A percentile compares a stretch with the other conserved stretches of the same genome.
Conservation (phyloP, 2,113 vertebrate species). For the Plestiodon gilberti region DNA sequence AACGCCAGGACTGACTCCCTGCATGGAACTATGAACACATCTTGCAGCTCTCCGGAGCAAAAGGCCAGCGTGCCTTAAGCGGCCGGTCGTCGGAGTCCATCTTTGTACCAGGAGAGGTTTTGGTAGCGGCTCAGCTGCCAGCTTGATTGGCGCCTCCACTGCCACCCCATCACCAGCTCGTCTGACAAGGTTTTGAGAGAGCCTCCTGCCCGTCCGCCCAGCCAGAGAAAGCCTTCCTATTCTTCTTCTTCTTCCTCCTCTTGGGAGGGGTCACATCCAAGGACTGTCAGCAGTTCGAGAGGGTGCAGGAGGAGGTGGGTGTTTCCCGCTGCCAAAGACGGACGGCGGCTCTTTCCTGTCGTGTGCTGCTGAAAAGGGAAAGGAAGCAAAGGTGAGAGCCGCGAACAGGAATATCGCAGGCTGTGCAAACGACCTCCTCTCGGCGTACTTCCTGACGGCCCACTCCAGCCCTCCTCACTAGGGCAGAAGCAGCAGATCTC, state of each 20-base stretch:
- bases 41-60: neutral
- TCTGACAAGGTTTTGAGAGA: slow-evolving; percentile 88
- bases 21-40: neutral
- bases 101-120: slow-evolving; percentile 17
- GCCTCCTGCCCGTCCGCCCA: slow-evolving; percentile 85
- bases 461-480: no score
- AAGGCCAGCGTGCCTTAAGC: neutral
- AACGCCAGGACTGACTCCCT: neutral
- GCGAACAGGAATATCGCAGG: no score
- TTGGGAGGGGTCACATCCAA: slow-evolving; percentile 44
- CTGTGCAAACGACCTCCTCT: no score
- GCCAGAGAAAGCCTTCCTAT: slow-evolving; percentile 83
- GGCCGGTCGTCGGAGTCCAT: neutral
- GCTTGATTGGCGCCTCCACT: neutral
- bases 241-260: slow-evolving; percentile 89
- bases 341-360: slow-evolving; percentile 39
- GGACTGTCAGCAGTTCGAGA: neutral
- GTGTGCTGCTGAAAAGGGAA: no score
- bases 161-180: slow-evolving; percentile 70
- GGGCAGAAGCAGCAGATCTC: no score
- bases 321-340: slow-evolving; percentile 20
- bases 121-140: neutral
- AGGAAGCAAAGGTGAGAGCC: no score
- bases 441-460: no score
- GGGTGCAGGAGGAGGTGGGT: slow-evolving; percentile 37